phyloP scores from a whole-genome alignment of 2,797 vertebrate genomes.

The Darevskia mixta region DNA sequence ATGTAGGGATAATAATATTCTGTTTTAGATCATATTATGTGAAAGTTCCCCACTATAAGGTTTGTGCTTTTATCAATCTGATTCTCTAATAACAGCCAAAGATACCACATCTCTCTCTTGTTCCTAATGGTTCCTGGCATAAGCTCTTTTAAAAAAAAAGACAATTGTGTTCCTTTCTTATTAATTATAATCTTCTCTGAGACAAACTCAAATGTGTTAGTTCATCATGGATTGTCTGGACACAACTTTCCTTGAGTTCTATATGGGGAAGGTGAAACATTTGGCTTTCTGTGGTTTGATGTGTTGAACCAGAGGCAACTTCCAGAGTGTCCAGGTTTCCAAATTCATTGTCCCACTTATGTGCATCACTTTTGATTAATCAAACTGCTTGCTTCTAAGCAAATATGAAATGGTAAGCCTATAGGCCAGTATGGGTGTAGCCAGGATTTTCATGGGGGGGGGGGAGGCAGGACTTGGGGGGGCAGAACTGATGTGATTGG shows the following conservation, averaged over 20 bases:
- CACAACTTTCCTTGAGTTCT: not conserved
- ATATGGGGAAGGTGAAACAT: not conserved
- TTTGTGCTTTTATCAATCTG: not conserved
- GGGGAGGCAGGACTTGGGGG: no score
- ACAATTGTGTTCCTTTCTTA: no score
- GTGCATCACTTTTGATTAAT: not conserved
- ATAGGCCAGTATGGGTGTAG: no score
- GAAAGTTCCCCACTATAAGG: not conserved
- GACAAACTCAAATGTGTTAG: not conserved
- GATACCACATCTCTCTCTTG: not conserved
- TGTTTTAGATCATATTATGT: not conserved
- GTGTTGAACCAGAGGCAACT: not conserved
- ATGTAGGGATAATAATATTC: not conserved
- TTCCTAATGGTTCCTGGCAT: not conserved
- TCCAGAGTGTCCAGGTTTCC: not conserved
- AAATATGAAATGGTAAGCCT: no score
- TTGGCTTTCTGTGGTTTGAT: not conserved
- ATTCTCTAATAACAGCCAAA: not conserved
- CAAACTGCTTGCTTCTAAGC: not conserved
- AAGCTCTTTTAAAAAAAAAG: not conserved
- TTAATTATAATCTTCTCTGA: not conserved
- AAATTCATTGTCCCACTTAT: not conserved
- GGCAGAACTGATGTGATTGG: no score
- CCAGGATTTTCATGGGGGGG: no score
- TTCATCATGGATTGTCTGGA: not conserved